Conservation (phyloP, 2,113 vertebrate genomes). For the Oreochromis niloticus region DNA sequence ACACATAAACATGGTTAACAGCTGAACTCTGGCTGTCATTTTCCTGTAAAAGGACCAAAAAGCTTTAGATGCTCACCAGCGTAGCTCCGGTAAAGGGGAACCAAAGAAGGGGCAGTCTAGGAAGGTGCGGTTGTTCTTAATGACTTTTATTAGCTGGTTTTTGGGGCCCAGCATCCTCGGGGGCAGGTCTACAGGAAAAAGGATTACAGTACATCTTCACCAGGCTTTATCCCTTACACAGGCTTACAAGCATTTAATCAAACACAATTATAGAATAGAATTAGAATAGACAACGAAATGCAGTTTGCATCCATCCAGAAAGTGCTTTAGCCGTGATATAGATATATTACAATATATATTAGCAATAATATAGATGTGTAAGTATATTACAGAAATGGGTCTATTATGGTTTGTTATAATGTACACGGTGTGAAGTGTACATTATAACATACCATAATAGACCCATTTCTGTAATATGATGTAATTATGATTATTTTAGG, state of each 20-base stretch:
- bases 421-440: too few species aligned
- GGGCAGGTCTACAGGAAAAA: slow-evolving; percentile 75
- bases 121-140: slow-evolving; percentile 84
- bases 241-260: not conserved
- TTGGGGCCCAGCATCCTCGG: slow-evolving; percentile 84
- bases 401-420: too few species aligned
- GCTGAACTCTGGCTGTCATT: not conserved
- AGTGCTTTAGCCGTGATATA: too few species aligned
- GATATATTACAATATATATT: too few species aligned
- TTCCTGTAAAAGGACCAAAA: not conserved
- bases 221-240: not conserved
- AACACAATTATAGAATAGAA: not conserved
- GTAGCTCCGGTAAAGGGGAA: slow-evolving; percentile 86
- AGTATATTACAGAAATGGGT: too few species aligned
- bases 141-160: slow-evolving; percentile 89
- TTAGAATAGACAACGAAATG: too few species aligned
- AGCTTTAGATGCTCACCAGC: slow-evolving; percentile 79
- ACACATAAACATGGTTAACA: not conserved
- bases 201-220: not conserved
- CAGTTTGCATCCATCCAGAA: too few species aligned
- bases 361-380: too few species aligned
- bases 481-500: not conserved
- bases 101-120: slow-evolving; percentile 94
- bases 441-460: too few species aligned
- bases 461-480: too few species aligned